These are phyloP conservation scores for Hirtodrosophila confusa DNA, from an alignment of 2,888 invertebrate genomes.

Conservation along the genomic window DNA sequence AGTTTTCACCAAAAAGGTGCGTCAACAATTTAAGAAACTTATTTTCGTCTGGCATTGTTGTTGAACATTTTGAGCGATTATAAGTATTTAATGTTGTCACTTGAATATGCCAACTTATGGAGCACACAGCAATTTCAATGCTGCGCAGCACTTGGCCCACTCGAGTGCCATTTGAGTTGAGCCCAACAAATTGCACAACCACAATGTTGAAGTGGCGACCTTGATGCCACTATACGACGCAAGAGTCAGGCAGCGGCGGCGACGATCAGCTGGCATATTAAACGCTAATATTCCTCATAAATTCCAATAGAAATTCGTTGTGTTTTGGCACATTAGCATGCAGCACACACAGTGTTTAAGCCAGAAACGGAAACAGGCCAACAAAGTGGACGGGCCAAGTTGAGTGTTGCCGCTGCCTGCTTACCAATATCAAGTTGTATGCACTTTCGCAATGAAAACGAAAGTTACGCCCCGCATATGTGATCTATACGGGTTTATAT, in stretches of 20 bases:
- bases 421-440: constrained; percentile 71
- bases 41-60: constrained; percentile 6
- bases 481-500: constrained; percentile 12
- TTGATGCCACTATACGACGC: constrained; percentile 35
- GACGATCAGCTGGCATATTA: constrained; percentile 32
- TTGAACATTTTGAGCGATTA: constrained; percentile 26
- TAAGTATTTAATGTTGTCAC: constrained; percentile 38
- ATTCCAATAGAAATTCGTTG: constrained; percentile 20
- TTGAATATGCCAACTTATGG: constrained; percentile 26
- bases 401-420: constrained; percentile 33
- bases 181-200: constrained; percentile 37
- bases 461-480: constrained; percentile 66
- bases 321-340: constrained; percentile 45
- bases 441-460: constrained; percentile 80
- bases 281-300: constrained; percentile 18
- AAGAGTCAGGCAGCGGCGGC: background rate
- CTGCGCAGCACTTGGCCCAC: constrained; percentile 24
- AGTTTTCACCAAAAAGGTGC: constrained; percentile 47
- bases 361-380: constrained; percentile 55
- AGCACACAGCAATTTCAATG: constrained; percentile 31
- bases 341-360: constrained; percentile 34
- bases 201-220: constrained; percentile 44
- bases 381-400: constrained; percentile 43
- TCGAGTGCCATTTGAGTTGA: constrained; percentile 16
- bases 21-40: constrained; percentile 40